Base-by-base conservation (phyloP, 1,140 invertebrate species). In the Rhagoletis zephyria region DNA sequence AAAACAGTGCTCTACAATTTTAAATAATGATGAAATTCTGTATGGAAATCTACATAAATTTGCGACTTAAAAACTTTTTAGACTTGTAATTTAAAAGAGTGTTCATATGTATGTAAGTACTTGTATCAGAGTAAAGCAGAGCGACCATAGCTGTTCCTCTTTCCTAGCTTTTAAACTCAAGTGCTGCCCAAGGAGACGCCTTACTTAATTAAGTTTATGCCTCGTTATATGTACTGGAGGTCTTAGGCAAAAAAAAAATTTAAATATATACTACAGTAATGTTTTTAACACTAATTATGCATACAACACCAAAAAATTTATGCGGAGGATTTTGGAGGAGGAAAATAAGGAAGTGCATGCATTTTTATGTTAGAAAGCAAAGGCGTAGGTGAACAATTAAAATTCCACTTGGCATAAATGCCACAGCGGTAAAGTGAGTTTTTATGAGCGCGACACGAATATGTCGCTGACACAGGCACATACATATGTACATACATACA, bases 251-350 rank as follows among this genome's bases (percentile, higher is more conserved):
- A 81, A 56, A 81, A 7, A 81, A 56, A 56, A 81, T 81, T 81
- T 81, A 81, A 81, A 81, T 81, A 81, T 19, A 48, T 67, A 63
- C 61, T 63, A 16, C 61, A 0, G 42, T 4, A 2, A 6, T 81
- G 74, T 81, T 81, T 81, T 51, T 30, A 59, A 81, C 74, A 81
- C 74, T 81, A 81, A 81, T 81, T 81, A 81, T 81, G 74, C 51
- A n/a, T 48, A 48, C 48, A 19, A 56, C 45, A 81, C 45, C 74
- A 14, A 74, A 12, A 7, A 42, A 4, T 12, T 30, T 16, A 14
- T 45, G 70, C 4, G 4, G 42, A 7, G 1, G 40, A 14, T 10
- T 56, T 10, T 74, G 10, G 0, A 74, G 40, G 40, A 48, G 1
- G 4, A 14, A 48, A 45, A 42, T 74, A n/a, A 74, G 42, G 45